Conservation (phyloP, 2,113 vertebrate species). For the Protomyctophum bolini region DNA sequence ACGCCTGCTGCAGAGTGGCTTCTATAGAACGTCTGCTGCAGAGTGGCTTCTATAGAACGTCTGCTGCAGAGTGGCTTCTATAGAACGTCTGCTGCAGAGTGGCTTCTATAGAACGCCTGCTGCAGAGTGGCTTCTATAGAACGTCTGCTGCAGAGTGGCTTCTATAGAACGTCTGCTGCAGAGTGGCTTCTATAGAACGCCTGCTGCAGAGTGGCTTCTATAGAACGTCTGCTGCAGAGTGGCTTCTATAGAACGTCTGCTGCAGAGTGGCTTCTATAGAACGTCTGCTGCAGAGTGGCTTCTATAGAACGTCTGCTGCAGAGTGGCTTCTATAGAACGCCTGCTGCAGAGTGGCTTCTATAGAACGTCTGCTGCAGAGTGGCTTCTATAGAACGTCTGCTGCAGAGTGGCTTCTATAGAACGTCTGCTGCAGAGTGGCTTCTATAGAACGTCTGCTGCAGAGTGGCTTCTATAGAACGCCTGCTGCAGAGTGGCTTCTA, state of each 20-base stretch:
- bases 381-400: conserved; percentile 19
- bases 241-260: conserved; percentile 19
- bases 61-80: conserved; percentile 11
- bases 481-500: conserved; percentile 11
- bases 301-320: conserved; percentile 16
- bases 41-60: conserved; percentile 10
- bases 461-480: conserved; percentile 10
- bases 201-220: conserved; percentile 11
- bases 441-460: conserved; percentile 16
- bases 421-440: conserved; percentile 11
- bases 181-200: conserved; percentile 10
- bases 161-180: conserved; percentile 16
- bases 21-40: conserved; percentile 16
- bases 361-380: conserved; percentile 12
- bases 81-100: conserved; percentile 12
- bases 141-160: conserved; percentile 11
- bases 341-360: conserved; percentile 11
- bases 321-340: conserved; percentile 10
- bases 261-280: conserved; percentile 7
- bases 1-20: conserved; percentile 11
- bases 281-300: conserved; percentile 11
- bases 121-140: conserved; percentile 7
- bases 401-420: conserved; percentile 7
- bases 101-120: conserved; percentile 19
- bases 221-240: conserved; percentile 12